Base-by-base conservation (phyloP, 1,140 invertebrate genomes). In the Microvelia longipes region DNA sequence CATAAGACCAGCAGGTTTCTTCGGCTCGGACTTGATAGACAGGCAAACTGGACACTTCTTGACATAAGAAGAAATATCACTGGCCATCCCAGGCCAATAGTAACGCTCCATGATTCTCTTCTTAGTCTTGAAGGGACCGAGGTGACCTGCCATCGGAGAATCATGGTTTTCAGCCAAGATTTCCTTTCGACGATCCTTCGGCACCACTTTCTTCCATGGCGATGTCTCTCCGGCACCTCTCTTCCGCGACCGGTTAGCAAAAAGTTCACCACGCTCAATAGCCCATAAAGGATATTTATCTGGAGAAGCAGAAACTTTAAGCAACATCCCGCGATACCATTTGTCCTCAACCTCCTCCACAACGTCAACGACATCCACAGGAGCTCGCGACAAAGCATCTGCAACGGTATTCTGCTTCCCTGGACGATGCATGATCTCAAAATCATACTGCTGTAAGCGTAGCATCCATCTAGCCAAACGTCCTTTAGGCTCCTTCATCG, bases 401-500 rank as follows among this genome's bases (percentile, higher is more conserved):
- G 71, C 29, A 2, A 73, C 73, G 0, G 61, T 66, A 66, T 74
- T 68, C 24, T 60, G 27, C 14, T 2, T 27, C 15, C 75, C 75
- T 69, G 73, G 74, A 1, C 73, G 69, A 61, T 75, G 71, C 1
- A 68, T 27, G 14, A 76, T 70, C 5, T 67, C 26, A 62, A 71
- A 70, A 62, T 78, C 69, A 72, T 75, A 81, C 1, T 73, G 72
- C 71, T 77, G 76, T 11, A 82, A 68, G 50, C 71, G 29, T 19
- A 80, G 25, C 19, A 70, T 60, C 29, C 71, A 76, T 29, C 80
- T 69, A 0, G 79, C 78, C n/a, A 83, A 70, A 61, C 81, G 66
- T 63, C 77, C 79, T 0, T 71, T 75, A 1, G 77, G 75, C 68
- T 82, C 78, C 71, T 78, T 79, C 1, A 81, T 73, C 1, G 76